Base-by-base conservation (phyloP, 2,113 vertebrate species). In the Pelvicachromis taeniatus region DNA sequence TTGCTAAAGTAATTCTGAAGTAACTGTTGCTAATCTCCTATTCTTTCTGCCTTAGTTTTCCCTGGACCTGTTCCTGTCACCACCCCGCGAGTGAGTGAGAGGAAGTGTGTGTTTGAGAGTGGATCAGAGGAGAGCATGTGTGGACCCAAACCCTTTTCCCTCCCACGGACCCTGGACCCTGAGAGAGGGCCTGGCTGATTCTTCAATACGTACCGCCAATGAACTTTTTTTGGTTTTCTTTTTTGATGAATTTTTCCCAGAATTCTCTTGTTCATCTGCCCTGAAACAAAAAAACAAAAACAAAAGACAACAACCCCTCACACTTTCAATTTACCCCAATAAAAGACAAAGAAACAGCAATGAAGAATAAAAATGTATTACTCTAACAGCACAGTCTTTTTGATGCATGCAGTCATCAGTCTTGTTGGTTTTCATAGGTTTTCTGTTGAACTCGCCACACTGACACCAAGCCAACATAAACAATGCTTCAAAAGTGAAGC, bases 281-380 rank as follows among this genome's bases (percentile, higher is more conserved):
- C 95, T 96, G 26, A 79, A 91, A 89, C 16, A 58, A 79, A 82
- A n/a, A 55, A 19, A 78, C 61, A 56, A 80, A 53, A 70, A 13
- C 26, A 17, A 3, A 21, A 35, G n/a, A n/a, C n/a, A n/a, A n/a
- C n/a, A n/a, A 7, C 4, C 29, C 29, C 48, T 11, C 59, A 63
- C 35, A 53, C 3, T 5, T 40, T 10, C 17, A 78, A 33, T 78
- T 65, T 40, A 59, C 23, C 2, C 12, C 21, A 81, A 26, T 2
- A 75, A 68, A 73, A 73, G 29, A 45, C 40, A 73, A 73, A 29
- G 40, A 48, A 48, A 73, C 9, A 12, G 5, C 5, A 73, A 95
- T 93, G 93, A 95, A 94, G 38, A 96, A 96, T 95, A 94, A 94
- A 95, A 52, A 85, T 78, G 12, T 89, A 90, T 93, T 77, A 90